Evolutionary conservation across 30 jellyfish, hydroid and myxozoan genomes (phyloP), one percentile per base, ranked within the genome.

Genomic region (Phacellophora camtschatica): DNA sequence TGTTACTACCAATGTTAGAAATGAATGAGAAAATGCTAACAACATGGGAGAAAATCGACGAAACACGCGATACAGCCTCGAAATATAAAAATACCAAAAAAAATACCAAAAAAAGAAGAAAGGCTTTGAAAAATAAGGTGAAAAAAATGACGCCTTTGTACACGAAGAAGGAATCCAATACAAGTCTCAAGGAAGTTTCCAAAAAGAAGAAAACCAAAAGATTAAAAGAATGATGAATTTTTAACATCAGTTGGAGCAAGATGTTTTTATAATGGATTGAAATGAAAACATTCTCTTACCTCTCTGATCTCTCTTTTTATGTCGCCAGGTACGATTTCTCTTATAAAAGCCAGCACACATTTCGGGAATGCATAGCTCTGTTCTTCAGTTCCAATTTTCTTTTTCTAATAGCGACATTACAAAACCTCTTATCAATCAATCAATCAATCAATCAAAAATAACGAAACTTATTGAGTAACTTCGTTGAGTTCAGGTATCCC

Each of bases 311-410:
- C 78, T 30, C 78, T 64, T 64, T 64, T 64, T 3, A 64, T 37
- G 56, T 64, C 56, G 9, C 78, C 56, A 12, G 78, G 78, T 33
- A 64, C 78, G 22, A 64, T 18, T 1, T 18, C 6, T 64, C 78
- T 28, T 19, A 64, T 28, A 3, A 28, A 33, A 28, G 15, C 3
- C 78, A 64, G 42, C 51, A 64, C 78, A 64, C 51, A 24, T 4
- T 18, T 64, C 6, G 78, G 78, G 30, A 64, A 64, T 1, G 25
- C 2, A 64, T 33, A 64, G 12, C 30, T 31, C 30, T 64, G 78
- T 18, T 64, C 22, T 23, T 64, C 22, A 8, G 78, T 64, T 22
- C 78, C 78, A 64, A 64, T 25, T 9, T 64, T 33, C 78, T 64
- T 64, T 64, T 64, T 64, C 57, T 43, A n/a, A n/a, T n/a, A n/a